These are phyloP conservation scores for Piscicola geometra DNA, from an alignment of 2,888 invertebrate genomes.

Conservation along the genomic window DNA sequence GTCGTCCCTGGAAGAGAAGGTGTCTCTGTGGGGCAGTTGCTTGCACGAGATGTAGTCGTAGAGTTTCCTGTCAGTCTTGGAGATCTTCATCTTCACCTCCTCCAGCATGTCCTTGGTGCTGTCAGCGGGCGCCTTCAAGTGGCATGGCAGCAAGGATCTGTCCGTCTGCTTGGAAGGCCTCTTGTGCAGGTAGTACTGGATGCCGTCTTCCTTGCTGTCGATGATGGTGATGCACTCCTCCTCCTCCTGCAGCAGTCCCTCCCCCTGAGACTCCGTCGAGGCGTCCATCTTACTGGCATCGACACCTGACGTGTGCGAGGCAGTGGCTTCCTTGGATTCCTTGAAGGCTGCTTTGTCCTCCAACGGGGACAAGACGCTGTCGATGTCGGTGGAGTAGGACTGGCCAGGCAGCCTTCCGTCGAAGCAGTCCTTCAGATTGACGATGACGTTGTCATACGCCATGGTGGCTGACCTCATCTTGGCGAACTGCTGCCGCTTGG, in stretches of 20 bases:
- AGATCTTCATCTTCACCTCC: conserved; percentile 29
- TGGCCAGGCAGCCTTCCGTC: background rate
- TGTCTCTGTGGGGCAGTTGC: conserved; percentile 50
- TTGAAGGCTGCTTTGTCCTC: background rate
- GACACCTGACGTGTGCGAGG: background rate
- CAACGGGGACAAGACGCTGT: conserved; percentile 24
- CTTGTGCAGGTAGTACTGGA: conserved; percentile 52
- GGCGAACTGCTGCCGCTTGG: background rate
- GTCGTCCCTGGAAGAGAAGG: conserved; percentile 55
- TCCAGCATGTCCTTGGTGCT: conserved; percentile 39
- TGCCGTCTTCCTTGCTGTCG: conserved; percentile 48
- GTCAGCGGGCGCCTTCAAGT: conserved; percentile 36
- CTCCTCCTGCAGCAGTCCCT: conserved; percentile 16
- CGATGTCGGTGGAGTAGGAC: conserved; percentile 29
- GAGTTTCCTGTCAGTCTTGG: conserved; percentile 29
- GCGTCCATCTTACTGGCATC: background rate
- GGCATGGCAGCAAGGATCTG: background rate
- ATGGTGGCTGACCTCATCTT: conserved; percentile 17
- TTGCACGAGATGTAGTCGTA: conserved; percentile 42
- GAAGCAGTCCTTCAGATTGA: background rate
- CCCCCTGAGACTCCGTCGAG: background rate
- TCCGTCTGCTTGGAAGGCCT: conserved; percentile 33
- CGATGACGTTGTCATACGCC: conserved; percentile 11
- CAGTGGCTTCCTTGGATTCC: background rate
- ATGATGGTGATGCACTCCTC: conserved; percentile 31